These are phyloP conservation scores for Acanthisitta chloris DNA, from an alignment of 2,113 vertebrate species.

Conservation along the genomic window DNA sequence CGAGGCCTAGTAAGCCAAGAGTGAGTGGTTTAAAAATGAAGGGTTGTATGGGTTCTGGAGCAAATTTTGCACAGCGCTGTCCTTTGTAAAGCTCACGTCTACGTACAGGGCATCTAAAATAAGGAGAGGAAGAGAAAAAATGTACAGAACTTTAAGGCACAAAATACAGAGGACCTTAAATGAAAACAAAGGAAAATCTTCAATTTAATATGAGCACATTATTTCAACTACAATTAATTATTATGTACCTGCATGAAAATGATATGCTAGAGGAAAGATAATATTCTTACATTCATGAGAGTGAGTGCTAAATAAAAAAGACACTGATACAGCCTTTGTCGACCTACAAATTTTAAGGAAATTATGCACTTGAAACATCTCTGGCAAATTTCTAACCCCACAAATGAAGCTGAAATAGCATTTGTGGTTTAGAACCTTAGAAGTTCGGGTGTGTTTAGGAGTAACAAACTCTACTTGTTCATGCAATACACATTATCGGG, in stretches of 20 bases:
- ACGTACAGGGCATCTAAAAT: conserved; percentile 79
- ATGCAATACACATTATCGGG: too few species aligned
- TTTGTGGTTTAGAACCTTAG: background rate
- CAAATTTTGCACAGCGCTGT: conserved; percentile 79
- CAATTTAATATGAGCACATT: background rate
- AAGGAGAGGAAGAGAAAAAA: conserved; percentile 54
- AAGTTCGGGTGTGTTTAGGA: background rate
- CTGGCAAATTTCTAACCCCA: background rate
- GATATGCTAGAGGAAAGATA: background rate
- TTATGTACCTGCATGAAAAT: background rate
- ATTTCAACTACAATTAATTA: background rate
- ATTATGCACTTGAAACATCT: background rate
- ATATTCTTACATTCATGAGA: background rate
- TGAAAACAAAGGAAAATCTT: background rate
- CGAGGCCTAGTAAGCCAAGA: conserved; percentile 77
- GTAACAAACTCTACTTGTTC: background rate
- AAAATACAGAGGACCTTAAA: background rate
- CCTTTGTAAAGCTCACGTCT: conserved; percentile 80
- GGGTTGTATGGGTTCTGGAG: conserved; percentile 73
- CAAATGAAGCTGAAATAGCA: background rate
- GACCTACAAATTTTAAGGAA: background rate
- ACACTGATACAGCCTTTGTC: background rate
- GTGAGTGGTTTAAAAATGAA: conserved; percentile 68
- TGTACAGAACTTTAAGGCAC: background rate
- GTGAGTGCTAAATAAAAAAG: background rate